A percentile compares a stretch with the other conserved stretches of the same genome.
Conservation (phyloP, 2,113 vertebrate genomes). For the Pristiophorus japonicus region DNA sequence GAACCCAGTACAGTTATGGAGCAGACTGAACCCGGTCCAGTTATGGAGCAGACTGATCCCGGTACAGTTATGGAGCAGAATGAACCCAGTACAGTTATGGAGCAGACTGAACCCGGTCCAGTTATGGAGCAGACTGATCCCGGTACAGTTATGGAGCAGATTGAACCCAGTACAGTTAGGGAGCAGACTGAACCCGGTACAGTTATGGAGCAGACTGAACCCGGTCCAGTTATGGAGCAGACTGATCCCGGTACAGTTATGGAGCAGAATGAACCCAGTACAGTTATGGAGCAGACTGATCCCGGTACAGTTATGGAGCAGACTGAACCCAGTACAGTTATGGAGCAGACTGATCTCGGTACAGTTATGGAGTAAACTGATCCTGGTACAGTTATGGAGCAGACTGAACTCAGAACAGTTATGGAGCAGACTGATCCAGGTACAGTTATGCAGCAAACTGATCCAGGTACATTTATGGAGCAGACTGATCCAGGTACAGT, state of each 20-base stretch:
- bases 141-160: not conserved
- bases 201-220: not conserved
- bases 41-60: not conserved
- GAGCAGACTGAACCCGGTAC: not conserved
- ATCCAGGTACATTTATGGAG: too few relatives aligned
- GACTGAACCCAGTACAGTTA: too few relatives aligned
- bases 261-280: too few relatives aligned
- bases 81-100: not conserved
- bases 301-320: not conserved
- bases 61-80: not conserved
- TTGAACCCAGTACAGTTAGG: too few relatives aligned
- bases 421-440: not conserved
- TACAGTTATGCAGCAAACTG: too few relatives aligned
- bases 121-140: not conserved
- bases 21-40: not conserved
- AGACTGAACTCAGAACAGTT: not conserved
- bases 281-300: not conserved
- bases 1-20: too few relatives aligned
- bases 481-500: too few relatives aligned
- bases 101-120: too few relatives aligned
- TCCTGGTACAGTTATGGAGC: not conserved
- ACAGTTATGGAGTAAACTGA: not conserved
- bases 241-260: not conserved
- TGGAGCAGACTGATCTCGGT: not conserved
- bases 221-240: not conserved